Conservation (phyloP, 2,797 vertebrate genomes). For the Gadopsis bispinosus region DNA sequence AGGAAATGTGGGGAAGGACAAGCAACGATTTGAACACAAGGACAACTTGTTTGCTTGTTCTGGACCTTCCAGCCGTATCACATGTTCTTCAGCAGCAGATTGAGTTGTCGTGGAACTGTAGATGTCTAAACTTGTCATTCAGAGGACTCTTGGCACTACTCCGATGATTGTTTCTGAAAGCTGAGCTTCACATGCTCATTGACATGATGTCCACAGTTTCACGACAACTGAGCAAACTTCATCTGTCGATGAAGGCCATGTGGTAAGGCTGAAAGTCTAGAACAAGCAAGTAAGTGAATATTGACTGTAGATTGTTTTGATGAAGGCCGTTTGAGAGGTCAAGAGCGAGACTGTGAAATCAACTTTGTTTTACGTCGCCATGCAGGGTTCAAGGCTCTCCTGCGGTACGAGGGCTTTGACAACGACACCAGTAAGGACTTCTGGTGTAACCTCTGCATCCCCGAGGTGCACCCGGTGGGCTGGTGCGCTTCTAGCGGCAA, state of each 20-base stretch:
- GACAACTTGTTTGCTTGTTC: neutral
- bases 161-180: no score
- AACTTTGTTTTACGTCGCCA: neutral
- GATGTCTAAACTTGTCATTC: neutral
- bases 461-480: conserved; percentile 96
- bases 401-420: conserved; percentile 98
- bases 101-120: neutral
- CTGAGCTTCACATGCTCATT: no score
- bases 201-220: neutral
- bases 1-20: neutral
- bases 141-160: neutral
- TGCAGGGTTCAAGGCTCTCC: conserved; percentile 94
- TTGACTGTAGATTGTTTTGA: neutral
- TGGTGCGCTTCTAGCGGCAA: conserved; percentile 98
- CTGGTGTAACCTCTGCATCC: conserved; percentile 95
- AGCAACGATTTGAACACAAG: no score
- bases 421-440: conserved; percentile 94
- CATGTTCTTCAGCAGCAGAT: neutral
- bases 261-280: neutral
- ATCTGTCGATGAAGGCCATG: neutral
- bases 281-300: neutral
- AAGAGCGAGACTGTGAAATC: neutral
- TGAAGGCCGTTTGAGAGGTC: neutral
- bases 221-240: neutral
- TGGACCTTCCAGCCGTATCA: neutral